phyloP scores from a whole-genome alignment of 2,888 invertebrate species.

The Gymnoscelis rufifasciata region DNA sequence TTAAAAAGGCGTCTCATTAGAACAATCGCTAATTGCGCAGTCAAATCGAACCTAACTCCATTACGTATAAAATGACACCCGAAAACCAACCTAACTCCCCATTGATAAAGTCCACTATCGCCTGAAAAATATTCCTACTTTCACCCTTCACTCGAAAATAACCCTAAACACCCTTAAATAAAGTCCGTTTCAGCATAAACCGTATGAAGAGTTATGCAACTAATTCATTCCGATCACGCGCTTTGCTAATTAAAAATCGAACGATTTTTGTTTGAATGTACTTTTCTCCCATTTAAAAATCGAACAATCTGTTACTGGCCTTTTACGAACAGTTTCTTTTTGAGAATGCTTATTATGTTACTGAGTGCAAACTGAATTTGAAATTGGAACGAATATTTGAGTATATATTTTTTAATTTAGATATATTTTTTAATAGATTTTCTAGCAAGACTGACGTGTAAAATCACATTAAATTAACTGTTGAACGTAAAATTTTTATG shows the following conservation, averaged over 20 bases:
- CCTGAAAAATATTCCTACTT: conserved; percentile 53
- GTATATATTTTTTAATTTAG: too few species aligned
- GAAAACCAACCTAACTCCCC: conserved; percentile 6
- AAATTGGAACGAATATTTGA: too few species aligned
- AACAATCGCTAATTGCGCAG: conserved; percentile 63
- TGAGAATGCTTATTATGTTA: too few species aligned
- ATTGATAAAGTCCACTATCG: conserved; percentile 9
- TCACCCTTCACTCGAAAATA: conserved; percentile 1
- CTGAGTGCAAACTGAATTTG: too few species aligned
- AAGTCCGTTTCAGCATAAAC: conserved; percentile 5
- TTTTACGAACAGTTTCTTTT: too few species aligned
- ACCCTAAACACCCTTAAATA: conserved; percentile 8
- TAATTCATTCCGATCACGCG: conserved; percentile 65
- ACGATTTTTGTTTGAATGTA: conserved; percentile 70
- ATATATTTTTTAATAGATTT: too few species aligned
- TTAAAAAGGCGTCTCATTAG: conserved; percentile 52
- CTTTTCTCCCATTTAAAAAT: conserved; percentile 31
- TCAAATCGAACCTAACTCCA: conserved; percentile 66
- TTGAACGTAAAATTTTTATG: too few species aligned
- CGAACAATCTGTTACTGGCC: not conserved
- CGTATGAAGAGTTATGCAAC: conserved; percentile 53
- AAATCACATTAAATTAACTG: too few species aligned
- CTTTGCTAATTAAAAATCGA: conserved; percentile 76
- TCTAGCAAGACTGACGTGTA: too few species aligned
- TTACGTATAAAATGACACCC: conserved; percentile 37